These are phyloP conservation scores for Drosophila differens DNA, from an alignment of 2,888 invertebrate species.

Conservation along the genomic window DNA sequence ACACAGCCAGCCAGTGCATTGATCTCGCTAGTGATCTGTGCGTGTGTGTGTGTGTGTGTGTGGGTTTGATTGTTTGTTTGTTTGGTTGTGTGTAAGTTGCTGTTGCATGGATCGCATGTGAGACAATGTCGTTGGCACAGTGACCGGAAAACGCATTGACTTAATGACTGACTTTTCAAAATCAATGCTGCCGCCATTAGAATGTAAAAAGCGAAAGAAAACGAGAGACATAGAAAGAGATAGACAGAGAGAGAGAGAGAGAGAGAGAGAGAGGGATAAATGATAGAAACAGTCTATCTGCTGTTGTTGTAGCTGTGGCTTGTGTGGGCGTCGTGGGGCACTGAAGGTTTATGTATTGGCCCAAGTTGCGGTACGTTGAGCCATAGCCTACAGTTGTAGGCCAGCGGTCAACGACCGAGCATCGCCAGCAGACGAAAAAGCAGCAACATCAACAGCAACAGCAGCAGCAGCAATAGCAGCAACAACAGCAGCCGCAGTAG, in stretches of 20 bases:
- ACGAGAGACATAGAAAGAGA: not conserved
- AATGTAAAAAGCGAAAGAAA: constrained; percentile 45
- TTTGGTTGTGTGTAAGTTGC: constrained; percentile 9
- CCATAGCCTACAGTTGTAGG: constrained; percentile 73
- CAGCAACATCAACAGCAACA: constrained; percentile 30
- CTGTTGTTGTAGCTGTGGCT: constrained; percentile 9
- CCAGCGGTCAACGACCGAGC: constrained; percentile 76
- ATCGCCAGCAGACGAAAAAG: constrained; percentile 33
- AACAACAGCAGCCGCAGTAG: constrained; percentile 10
- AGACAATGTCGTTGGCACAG: constrained; percentile 82
- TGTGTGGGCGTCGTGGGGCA: constrained; percentile 37
- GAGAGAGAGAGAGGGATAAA: not conserved
- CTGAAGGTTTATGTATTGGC: constrained; percentile 18
- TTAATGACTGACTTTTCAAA: constrained; percentile 83
- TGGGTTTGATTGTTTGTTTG: not conserved
- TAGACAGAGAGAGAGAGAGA: not conserved
- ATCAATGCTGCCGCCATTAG: constrained; percentile 64
- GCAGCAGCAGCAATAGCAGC: constrained; percentile 23
- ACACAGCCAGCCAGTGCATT: constrained; percentile 63
- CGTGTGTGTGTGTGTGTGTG: constrained; percentile 3
- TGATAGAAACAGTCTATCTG: not conserved
- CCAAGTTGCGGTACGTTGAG: constrained; percentile 48
- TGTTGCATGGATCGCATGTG: constrained; percentile 62
- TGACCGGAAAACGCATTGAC: constrained; percentile 83
- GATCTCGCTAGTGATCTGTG: constrained; percentile 64